Base-by-base conservation (phyloP, 2,888 invertebrate genomes). In the Pandemis corylana region DNA sequence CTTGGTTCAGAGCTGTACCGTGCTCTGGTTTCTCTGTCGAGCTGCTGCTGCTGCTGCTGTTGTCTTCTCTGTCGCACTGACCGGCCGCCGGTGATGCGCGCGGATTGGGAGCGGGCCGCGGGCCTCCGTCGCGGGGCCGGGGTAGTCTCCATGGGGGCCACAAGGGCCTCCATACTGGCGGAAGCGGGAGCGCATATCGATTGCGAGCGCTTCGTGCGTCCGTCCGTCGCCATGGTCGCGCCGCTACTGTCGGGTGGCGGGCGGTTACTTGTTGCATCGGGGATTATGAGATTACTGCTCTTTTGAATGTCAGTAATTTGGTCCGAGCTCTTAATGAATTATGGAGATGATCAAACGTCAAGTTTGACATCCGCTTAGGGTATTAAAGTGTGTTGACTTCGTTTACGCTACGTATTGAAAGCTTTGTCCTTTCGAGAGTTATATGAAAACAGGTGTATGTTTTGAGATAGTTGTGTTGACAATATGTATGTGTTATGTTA, bases 21-120 rank as follows among this genome's bases (percentile, higher is more conserved):
- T 1, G 95, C 94, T 80, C 95, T 94, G 77, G 95, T 95, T 78
- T 95, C 95, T 15, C 94, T 85, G 79, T 94, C 94, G 68, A 94
- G 80, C 78, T 92, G 94, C 79, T 93, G 92, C 83, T 92, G 92
- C 81, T 92, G 92, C 81, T 91, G 93, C 82, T 87, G 95, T 83
- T 89, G 95, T 67, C 90, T 85, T 76, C 93, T 84, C 82, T 91
- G 91, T 81, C 94, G 86, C 74, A 94, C 91, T 65, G 96, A 96
- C 70, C 96, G 95, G 74, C 95, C 96, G 75, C 96, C 96, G 68
- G 96, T 96, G 80, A 96, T 95, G 73, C 97, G 90, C 13, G 97
- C 97, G 80, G 96, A 97, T 88, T 97, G 97, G 5, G 97, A 97
- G 68, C 97, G 94, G n/a, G 96, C 95, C 20, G 97, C 97, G 0